Conservation (phyloP, 37 sponge, comb jelly and placozoan genomes). For the Ianthella basta region DNA sequence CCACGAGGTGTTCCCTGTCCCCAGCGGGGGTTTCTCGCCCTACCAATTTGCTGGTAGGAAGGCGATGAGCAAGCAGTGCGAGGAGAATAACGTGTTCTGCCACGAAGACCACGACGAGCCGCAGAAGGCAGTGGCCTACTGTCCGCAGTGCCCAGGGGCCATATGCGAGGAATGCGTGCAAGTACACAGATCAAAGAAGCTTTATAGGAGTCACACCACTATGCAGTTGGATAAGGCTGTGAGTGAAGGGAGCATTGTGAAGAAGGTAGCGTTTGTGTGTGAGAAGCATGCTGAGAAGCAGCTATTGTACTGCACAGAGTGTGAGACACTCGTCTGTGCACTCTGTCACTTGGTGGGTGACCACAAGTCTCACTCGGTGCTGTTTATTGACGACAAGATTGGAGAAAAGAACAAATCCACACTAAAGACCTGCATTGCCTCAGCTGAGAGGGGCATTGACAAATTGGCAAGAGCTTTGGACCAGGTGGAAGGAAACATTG, state of each 20-base stretch:
- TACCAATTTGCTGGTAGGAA: neutral
- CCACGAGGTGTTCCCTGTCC: neutral
- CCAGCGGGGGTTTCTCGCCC: neutral
- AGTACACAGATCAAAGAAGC: neutral
- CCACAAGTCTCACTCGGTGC: neutral
- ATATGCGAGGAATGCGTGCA: slow-evolving; percentile 1
- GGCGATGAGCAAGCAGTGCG: neutral
- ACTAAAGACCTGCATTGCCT: neutral
- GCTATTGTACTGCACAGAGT: neutral
- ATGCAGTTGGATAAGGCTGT: too few relatives aligned
- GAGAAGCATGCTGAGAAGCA: neutral
- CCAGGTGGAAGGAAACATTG: neutral
- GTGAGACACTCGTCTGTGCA: neutral
- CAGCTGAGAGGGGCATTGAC: neutral
- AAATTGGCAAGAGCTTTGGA: neutral
- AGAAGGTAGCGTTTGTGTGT: neutral
- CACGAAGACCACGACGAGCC: slow-evolving; percentile 5
- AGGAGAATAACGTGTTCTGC: neutral
- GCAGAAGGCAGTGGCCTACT: slow-evolving; percentile 2
- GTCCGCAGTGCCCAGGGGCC: neutral
- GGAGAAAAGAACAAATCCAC: neutral
- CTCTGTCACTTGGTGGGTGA: neutral
- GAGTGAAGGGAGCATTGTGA: neutral
- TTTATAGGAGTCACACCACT: neutral
- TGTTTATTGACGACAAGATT: neutral